Evolutionary conservation across 2,888 invertebrate genomes (phyloP), one percentile per base, ranked within the genome.

Genomic region (Peribatodes rhomboidaria): DNA sequence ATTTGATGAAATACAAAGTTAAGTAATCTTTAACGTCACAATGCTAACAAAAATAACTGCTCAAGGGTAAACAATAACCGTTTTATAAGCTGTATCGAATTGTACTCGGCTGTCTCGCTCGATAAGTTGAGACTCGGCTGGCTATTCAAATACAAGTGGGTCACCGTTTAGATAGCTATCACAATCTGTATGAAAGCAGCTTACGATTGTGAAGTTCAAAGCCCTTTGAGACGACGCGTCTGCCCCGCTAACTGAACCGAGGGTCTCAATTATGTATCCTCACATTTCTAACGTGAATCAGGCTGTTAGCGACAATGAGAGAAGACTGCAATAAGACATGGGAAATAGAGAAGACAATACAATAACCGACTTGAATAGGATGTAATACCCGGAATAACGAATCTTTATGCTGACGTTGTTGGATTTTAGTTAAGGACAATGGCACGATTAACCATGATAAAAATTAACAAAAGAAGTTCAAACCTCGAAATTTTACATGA

Each of bases 151-250:
- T 14, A 11, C 39, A 60, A 65, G 44, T 61, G 55, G 64, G 64
- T 68, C 64, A 50, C 55, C 52, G 50, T 53, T 58, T 3, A 57
- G 67, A 64, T 64, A 64, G 54, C 37, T 44, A 54, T 41, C 55
- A 39, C 53, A 55, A 59, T 47, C 35, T 54, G n/a, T 53, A 41
- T 44, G n/a, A 22, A 22, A 44, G 31, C 31, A 33, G 41, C 55
- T 61, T 42, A 22, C 37, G 22, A 61, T 52, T 49, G 35, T 50
- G 35, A 58, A 60, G 71, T 63, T 71, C 68, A 71, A 65, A 65
- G 71, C 68, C 69, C 70, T 68, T 41, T 58, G 58, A 55, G 61
- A 53, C 60, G 16, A n/a, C 22, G 47, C 27, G 61, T 56, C 57
- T 65, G 61, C 54, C 59, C 13, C 49, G 39, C 54, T 55, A 39